Evolutionary conservation across 1,140 invertebrate species (phyloP), one percentile per base, ranked within the genome.

Genomic region (Mycetomoellerius zeteki): DNA sequence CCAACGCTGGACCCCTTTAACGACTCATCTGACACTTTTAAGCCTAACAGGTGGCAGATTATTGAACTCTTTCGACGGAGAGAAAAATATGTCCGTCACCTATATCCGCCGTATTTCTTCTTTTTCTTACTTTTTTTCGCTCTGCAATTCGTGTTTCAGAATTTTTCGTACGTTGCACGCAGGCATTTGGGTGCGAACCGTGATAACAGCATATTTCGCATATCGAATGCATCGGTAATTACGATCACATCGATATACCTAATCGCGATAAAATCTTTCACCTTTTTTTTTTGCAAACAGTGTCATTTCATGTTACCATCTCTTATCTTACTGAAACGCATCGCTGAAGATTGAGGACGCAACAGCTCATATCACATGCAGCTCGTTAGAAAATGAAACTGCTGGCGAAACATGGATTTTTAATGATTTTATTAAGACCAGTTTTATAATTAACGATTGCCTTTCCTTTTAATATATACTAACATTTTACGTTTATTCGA

Each of bases 21-120:
- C 76, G 87, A 82, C 50, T 54, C 52, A 60, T 67, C 78, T 5
- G 72, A 73, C 85, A 72, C 54, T 90, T 89, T 89, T 87, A 84
- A 87, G 72, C 78, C 78, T 87, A 90, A 89, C 89, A 90, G 85
- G 89, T 89, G 85, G 78, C 67, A 90, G 78, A 87, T 90, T 80
- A 89, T 89, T 65, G 67, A 71, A 27, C 50, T 37, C 12, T 71
- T 43, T 30, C 33, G n/a, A 24, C 12, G n/a, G 5, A 64, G 62
- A n/a, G 4, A 87, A 60, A 88, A 81, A 76, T 75, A 54, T 37
- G 33, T 43, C 56, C 24, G 37, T 4, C 30, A 37, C n/a, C 6
- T 33, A 54, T 19, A 78, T 47, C 43, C 12, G 21, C 5, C 12
- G 24, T 0, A 24, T 73, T 27, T 47, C 21, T 54, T 37, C 16